Conservation (phyloP, 1,140 invertebrate species). For the Pogonognathellus flavescens region DNA sequence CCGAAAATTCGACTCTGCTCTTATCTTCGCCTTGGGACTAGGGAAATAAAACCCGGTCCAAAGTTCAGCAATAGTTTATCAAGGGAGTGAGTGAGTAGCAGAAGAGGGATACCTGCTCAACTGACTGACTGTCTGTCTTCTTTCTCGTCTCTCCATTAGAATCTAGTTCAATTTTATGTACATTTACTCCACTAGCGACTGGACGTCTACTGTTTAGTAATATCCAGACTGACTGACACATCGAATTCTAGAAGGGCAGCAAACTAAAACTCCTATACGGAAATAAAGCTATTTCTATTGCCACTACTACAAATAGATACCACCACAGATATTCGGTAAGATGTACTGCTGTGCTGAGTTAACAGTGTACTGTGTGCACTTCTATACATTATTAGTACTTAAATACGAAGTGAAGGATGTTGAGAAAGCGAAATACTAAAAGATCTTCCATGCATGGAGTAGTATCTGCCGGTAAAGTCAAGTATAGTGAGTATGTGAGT, state of each 20-base stretch:
- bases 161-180: constrained; percentile 27
- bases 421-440: constrained; percentile 10
- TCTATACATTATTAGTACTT: constrained; percentile 21
- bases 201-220: constrained; percentile 22
- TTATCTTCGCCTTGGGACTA: constrained; percentile 55
- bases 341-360: not conserved
- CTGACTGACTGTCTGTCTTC: constrained; percentile 36
- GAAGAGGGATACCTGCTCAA: constrained; percentile 18
- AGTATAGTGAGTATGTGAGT: not conserved
- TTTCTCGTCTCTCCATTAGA: not conserved
- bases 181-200: not conserved
- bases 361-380: not conserved
- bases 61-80: constrained; percentile 59
- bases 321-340: not conserved
- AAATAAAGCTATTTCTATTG: not conserved
- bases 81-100: constrained; percentile 41
- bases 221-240: constrained; percentile 23
- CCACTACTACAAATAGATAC: not conserved
- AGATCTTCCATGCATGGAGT: not conserved
- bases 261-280: constrained; percentile 1
- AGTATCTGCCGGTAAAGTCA: not conserved
- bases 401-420: not conserved
- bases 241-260: not conserved
- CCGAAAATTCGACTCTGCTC: constrained; percentile 51
- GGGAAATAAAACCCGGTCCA: constrained; percentile 60